A percentile compares a stretch with the other conserved stretches of the same genome.
phyloP scores from a whole-genome alignment of 2,888 invertebrate species.

The Leptogaster cylindrica region DNA sequence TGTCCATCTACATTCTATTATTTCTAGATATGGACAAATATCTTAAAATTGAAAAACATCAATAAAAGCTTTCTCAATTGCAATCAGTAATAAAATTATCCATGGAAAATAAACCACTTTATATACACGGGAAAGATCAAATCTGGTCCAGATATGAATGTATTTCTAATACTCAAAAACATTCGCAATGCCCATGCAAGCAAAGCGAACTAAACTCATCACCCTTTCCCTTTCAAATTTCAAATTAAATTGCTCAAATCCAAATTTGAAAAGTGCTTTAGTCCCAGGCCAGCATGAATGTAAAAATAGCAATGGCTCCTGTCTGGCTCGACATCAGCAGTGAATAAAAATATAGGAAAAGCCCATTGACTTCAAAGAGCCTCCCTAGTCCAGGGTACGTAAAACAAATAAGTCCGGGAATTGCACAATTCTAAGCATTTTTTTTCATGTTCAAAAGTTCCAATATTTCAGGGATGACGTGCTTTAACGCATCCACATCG shows the following conservation, averaged over 20 bases:
- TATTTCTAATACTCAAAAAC: too few species aligned
- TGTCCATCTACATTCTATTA: too few species aligned
- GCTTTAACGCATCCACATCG: conserved; percentile 9
- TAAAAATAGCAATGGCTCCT: conserved; percentile 6
- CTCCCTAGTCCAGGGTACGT: too few species aligned
- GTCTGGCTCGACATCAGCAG: conserved; percentile 18
- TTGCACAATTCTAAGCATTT: neutral
- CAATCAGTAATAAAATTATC: too few species aligned
- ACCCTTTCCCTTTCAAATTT: neutral
- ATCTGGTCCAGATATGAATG: too few species aligned
- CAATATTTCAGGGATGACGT: conserved; percentile 7
- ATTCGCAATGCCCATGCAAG: too few species aligned
- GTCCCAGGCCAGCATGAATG: conserved; percentile 3
- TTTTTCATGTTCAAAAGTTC: conserved; percentile 7
- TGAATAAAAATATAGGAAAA: conserved; percentile 5
- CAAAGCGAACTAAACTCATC: conserved; percentile 20
- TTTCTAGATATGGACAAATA: too few species aligned
- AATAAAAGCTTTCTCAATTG: too few species aligned
- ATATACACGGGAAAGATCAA: too few species aligned
- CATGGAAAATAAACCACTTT: too few species aligned
- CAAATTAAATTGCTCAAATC: conserved; percentile 32
- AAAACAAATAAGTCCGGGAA: conserved; percentile 9
- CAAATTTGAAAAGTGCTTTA: conserved; percentile 20
- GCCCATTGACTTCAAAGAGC: conserved; percentile 32
- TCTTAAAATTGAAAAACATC: too few species aligned